Base-by-base conservation (phyloP, 2,797 vertebrate genomes). In the Chaetodon trifasciatus region DNA sequence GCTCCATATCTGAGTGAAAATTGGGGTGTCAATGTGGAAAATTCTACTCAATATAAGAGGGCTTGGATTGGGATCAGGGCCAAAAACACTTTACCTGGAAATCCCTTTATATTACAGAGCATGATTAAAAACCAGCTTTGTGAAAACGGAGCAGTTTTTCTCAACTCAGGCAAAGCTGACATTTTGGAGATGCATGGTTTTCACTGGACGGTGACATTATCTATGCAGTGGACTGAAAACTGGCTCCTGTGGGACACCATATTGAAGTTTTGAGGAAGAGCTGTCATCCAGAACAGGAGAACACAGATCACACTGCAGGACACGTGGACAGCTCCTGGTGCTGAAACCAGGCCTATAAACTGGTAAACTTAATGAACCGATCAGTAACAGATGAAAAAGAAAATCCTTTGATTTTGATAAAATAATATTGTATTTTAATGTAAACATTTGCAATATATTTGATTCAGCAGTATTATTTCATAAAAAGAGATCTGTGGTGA, bases 281-380 rank as follows among this genome's bases (percentile, higher is more conserved):
- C 42, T 42, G 17, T 24, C 47, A 39, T 64, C 11, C 5, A 50
- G 24, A 16, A 47, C 9, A 72, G 6, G 21, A 68, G 16, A 49
- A 28, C 32, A 24, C 39, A 8, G 24, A 65, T 70, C n/a, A 21
- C 44, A 70, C 8, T 65, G 46, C 3, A 2, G 5, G 35, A 32
- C 24, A 32, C 15, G 1, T 39, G 78, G 62, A 83, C 71, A 82
- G 75, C 50, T 80, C 67, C 60, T 56, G 74, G 68, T 85, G 67
- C 86, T 90, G 81, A 78, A 80, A 67, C 11, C 39, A 21, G 32
- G 21, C 35, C 3, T 13, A 15, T 69, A 50, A 40, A 37, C 12
- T 1, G 39, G 21, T 23, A 24, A 53, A 28, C 37, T 4, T 55
- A 28, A 50, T 35, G 12, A 53, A 50, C 1, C n/a, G 37, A 60